Percentiles rank a stretch among this genome's conserved stretches.
Conservation (phyloP, 2,113 vertebrate genomes). For the Serilophus lunatus region DNA sequence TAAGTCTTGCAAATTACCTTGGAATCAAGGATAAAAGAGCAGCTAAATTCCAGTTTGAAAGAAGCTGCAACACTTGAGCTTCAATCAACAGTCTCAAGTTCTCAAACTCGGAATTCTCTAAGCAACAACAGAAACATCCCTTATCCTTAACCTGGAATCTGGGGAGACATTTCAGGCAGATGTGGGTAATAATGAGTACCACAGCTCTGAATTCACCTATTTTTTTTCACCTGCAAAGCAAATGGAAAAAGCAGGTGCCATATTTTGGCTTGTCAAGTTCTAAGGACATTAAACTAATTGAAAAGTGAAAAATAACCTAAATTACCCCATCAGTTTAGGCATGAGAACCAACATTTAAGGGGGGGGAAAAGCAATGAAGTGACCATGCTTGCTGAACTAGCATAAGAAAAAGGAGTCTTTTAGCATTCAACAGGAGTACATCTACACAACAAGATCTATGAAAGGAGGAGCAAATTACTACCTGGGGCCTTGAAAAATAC, state of each 20-base stretch:
- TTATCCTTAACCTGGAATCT: background rate
- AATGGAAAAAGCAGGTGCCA: background rate
- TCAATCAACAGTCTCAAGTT: background rate
- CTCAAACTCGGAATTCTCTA: background rate
- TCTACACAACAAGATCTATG: background rate
- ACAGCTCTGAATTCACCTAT: background rate
- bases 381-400: background rate
- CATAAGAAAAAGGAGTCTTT: background rate
- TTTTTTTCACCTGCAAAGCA: background rate
- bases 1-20: background rate
- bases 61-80: background rate
- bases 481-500: background rate
- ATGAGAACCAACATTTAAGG: background rate
- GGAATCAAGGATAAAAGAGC: background rate
- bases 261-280: background rate
- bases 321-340: background rate
- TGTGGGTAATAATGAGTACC: background rate
- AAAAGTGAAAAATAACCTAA: background rate
- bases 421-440: background rate
- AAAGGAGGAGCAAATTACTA: background rate
- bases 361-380: background rate
- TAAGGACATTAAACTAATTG: background rate
- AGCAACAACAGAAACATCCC: background rate
- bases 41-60: background rate
- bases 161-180: background rate